A percentile compares a stretch with the other conserved stretches of the same genome.
phyloP scores from a whole-genome alignment of 2,797 vertebrate genomes.

The Arvicola amphibius region DNA sequence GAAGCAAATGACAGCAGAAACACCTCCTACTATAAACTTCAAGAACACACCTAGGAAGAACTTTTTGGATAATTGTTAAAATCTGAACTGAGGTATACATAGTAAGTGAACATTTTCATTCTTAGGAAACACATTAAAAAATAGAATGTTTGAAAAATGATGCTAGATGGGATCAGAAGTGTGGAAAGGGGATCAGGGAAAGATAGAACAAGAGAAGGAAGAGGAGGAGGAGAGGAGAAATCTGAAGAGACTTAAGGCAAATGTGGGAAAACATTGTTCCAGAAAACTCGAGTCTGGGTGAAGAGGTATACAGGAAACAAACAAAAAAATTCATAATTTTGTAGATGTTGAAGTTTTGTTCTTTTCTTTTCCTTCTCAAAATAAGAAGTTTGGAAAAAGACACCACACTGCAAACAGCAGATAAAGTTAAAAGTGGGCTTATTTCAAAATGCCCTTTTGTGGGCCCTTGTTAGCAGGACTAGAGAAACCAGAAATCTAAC shows the following conservation, averaged over 20 bases:
- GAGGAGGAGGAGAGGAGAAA: neutral
- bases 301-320: neutral
- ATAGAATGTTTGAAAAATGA: neutral
- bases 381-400: neutral
- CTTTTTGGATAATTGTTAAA: neutral
- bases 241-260: neutral
- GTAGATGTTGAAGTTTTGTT: neutral
- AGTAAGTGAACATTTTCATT: neutral
- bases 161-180: neutral
- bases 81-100: neutral
- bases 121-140: slow-evolving; percentile 6
- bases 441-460: slow-evolving; percentile 36
- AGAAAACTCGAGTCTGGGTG: neutral
- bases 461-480: neutral
- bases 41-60: neutral
- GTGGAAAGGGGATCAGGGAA: too few relatives aligned
- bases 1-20: slow-evolving; percentile 30
- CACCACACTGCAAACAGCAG: neutral
- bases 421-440: neutral
- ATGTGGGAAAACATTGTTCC: neutral
- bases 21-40: neutral
- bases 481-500: slow-evolving; percentile 22
- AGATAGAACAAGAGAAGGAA: neutral
- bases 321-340: neutral
- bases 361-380: neutral